Conservation (phyloP, 2,113 vertebrate species). For the Spea bombifrons region DNA sequence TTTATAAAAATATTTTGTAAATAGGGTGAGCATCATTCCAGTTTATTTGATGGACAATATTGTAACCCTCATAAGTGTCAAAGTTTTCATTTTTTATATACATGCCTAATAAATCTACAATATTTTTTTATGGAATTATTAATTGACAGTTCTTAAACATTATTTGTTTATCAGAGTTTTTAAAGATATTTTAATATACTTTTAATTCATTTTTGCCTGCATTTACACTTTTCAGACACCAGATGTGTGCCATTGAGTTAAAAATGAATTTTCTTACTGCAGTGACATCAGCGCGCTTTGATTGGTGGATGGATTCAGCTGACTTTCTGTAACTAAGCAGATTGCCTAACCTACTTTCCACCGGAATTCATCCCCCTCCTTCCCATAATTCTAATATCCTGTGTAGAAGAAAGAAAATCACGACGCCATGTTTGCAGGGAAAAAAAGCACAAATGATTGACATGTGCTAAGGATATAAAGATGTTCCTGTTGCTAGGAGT, state of each 20-base stretch:
- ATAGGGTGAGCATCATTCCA: background rate
- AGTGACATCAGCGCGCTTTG: conserved; percentile 25
- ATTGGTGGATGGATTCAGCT: conserved; percentile 34
- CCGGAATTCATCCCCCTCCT: conserved; percentile 12
- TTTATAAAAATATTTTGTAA: background rate
- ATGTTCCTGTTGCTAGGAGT: no score
- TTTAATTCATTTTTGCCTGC: background rate
- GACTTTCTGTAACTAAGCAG: conserved; percentile 34
- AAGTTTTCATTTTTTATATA: background rate
- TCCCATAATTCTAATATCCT: conserved; percentile 23
- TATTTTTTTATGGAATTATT: background rate
- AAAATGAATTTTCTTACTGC: conserved; percentile 32
- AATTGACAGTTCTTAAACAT: background rate
- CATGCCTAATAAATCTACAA: background rate
- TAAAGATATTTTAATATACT: background rate
- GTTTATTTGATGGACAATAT: background rate
- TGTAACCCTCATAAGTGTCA: background rate
- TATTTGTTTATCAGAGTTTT: conserved; percentile 13
- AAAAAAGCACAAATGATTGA: conserved; percentile 25
- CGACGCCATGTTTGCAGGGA: conserved; percentile 38
- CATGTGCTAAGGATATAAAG: no score
- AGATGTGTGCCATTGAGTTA: conserved; percentile 47
- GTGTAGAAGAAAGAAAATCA: conserved; percentile 22
- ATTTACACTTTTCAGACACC: conserved; percentile 42
- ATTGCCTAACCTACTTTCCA: conserved; percentile 27